phyloP scores from a whole-genome alignment of 1,140 invertebrate genomes.

The Drosophila quadrilineata region DNA sequence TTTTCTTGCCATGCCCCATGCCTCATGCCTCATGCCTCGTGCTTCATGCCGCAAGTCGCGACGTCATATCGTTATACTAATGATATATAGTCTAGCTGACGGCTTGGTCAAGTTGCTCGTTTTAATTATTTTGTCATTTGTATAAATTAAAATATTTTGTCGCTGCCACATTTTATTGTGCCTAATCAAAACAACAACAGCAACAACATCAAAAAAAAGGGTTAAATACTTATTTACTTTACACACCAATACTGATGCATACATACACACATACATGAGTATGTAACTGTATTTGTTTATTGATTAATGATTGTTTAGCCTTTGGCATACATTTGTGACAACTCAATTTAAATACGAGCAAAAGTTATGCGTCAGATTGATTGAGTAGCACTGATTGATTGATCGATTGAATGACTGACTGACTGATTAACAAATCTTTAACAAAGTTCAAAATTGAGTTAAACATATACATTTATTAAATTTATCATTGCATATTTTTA shows the following conservation, averaged over 20 bases:
- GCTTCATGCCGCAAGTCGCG: no score
- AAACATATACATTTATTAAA: not conserved
- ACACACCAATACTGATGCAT: no score
- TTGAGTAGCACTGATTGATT: no score
- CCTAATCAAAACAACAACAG: no score
- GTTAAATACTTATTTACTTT: constrained; percentile 2
- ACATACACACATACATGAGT: no score
- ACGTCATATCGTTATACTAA: constrained; percentile 52
- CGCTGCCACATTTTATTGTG: constrained; percentile 15
- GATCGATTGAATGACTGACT: no score
- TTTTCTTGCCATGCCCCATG: constrained; percentile 8
- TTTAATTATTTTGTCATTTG: constrained; percentile 80
- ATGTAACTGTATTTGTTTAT: constrained; percentile 3
- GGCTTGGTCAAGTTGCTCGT: constrained; percentile 39
- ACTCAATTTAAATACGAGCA: constrained; percentile 26
- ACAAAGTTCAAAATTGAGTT: no score
- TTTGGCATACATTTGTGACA: constrained; percentile 14
- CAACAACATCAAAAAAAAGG: no score
- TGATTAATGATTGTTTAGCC: constrained; percentile 38
- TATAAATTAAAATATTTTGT: constrained; percentile 74
- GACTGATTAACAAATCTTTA: no score
- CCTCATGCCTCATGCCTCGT: no score
- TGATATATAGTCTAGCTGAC: constrained; percentile 67
- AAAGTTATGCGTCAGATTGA: no score
- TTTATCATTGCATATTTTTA: not conserved